These are phyloP conservation scores for Megaceryle torquata DNA, from an alignment of 2,113 vertebrate species.

Conservation along the genomic window DNA sequence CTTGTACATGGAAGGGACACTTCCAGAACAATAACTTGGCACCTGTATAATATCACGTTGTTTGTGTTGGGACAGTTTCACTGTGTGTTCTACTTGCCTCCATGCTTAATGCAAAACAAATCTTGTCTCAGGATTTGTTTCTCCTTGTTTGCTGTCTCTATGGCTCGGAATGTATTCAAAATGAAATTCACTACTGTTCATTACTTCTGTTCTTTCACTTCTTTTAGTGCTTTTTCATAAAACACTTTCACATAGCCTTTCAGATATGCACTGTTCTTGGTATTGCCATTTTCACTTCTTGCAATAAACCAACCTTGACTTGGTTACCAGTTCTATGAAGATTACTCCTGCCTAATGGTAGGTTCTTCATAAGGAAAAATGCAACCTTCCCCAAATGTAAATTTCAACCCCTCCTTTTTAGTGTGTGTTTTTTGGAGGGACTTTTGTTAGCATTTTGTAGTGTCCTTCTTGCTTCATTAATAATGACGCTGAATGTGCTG, in stretches of 20 bases:
- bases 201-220: slow-evolving; percentile 48
- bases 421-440: background rate
- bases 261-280: background rate
- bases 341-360: background rate
- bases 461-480: background rate
- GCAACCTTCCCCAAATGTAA: background rate
- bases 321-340: background rate
- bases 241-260: background rate
- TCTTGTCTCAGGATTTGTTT: slow-evolving; percentile 54
- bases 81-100: background rate
- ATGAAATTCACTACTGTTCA: slow-evolving; percentile 27
- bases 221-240: slow-evolving; percentile 23
- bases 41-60: background rate
- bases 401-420: rapidly evolving
- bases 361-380: background rate
- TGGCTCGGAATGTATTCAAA: slow-evolving; percentile 10
- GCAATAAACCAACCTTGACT: background rate
- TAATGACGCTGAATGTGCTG: background rate
- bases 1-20: background rate
- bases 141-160: slow-evolving; percentile 27
- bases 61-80: slow-evolving; percentile 29
- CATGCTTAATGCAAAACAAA: slow-evolving; percentile 43
- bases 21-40: slow-evolving; percentile 17
- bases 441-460: background rate
- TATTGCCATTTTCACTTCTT: background rate